phyloP scores from a whole-genome alignment of 2,888 invertebrate genomes.

The Drosophila longiperda region DNA sequence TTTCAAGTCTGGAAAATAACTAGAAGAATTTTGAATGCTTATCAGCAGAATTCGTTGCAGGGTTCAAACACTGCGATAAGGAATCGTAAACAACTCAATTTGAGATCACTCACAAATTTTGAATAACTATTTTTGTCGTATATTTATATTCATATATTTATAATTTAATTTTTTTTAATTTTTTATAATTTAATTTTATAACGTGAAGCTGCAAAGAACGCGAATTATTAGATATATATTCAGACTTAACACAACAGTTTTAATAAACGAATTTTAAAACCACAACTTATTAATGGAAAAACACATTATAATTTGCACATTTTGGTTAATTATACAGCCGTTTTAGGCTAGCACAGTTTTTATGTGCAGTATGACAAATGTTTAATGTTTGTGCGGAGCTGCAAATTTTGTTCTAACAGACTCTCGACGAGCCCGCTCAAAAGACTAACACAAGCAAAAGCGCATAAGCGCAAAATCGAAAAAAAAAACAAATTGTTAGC shows the following conservation, averaged over 20 bases:
- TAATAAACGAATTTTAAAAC: not conserved
- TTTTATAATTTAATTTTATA: not conserved
- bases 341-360: too few relatives aligned
- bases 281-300: not conserved
- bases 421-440: not conserved
- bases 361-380: too few relatives aligned
- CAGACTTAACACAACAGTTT: not conserved
- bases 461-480: not conserved
- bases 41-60: conserved; percentile 28
- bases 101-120: not conserved
- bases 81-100: not conserved
- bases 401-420: not conserved
- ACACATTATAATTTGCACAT: not conserved
- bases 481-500: not conserved
- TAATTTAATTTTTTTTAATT: too few relatives aligned
- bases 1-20: conserved; percentile 21
- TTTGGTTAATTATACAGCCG: not conserved
- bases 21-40: conserved; percentile 3
- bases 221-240: not conserved
- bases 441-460: not conserved
- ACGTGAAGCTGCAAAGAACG: not conserved
- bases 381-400: not conserved
- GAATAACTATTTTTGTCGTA: not conserved
- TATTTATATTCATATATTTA: not conserved
- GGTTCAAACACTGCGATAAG: conserved; percentile 39